phyloP scores from a whole-genome alignment of 2,113 vertebrate genomes.

The Neodon shergylaensis region DNA sequence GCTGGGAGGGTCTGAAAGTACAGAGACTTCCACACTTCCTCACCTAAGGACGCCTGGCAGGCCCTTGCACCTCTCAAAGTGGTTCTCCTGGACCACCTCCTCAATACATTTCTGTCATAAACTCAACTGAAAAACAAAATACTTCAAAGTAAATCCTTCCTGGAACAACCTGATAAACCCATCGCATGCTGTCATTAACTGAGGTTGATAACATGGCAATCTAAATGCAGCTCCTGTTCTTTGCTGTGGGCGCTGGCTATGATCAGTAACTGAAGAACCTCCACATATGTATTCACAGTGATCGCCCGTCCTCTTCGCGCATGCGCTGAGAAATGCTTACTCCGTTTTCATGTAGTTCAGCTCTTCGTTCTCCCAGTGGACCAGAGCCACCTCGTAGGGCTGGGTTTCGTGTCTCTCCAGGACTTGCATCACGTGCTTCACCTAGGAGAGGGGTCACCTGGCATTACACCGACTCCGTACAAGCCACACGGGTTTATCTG shows the following conservation, averaged over 20 bases:
- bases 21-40: accelerated
- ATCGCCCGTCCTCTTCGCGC: background rate
- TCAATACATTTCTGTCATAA: background rate
- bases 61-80: background rate
- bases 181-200: background rate
- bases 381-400: slow-evolving; percentile 95
- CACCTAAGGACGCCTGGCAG: background rate
- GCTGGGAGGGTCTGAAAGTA: background rate
- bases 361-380: slow-evolving; percentile 99
- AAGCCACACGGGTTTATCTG: background rate
- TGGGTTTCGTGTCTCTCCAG: slow-evolving; percentile 96
- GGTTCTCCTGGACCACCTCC: background rate
- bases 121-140: background rate
- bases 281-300: background rate
- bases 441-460: slow-evolving; percentile 81
- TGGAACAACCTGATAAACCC: background rate
- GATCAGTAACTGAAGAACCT: background rate
- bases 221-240: background rate
- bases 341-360: slow-evolving; percentile 93
- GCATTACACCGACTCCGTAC: background rate
- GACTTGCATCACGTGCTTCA: slow-evolving; percentile 91
- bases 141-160: background rate
- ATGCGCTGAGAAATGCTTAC: slow-evolving; percentile 85
- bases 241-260: background rate
- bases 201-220: background rate